Evolutionary conservation across 2,888 invertebrate species (phyloP).

Genomic region (Cryptus viduatorius): DNA sequence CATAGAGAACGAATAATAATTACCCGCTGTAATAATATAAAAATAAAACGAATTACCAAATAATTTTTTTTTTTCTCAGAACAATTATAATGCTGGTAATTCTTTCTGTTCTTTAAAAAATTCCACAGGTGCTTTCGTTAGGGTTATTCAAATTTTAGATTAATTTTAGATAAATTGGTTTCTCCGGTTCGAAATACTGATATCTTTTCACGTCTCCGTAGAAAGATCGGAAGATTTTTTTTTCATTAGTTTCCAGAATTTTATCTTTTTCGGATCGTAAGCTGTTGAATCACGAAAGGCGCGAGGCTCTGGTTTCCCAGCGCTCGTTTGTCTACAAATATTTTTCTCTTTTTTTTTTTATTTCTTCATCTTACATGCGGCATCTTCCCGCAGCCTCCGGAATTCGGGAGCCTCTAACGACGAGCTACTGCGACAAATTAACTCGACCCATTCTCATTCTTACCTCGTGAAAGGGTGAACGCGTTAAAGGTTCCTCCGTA

Average conservation of each 20-base stretch:
- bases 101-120: not conserved
- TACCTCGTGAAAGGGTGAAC: conserved; percentile 55
- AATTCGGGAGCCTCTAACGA: conserved; percentile 21
- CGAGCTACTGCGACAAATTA: conserved; percentile 12
- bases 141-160: conserved; percentile 6
- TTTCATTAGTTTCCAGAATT: conserved; percentile 45
- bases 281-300: conserved; percentile 26
- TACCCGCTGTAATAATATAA: not conserved
- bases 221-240: conserved; percentile 4
- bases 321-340: conserved; percentile 20
- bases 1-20: too few relatives aligned
- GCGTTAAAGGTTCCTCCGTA: conserved; percentile 62
- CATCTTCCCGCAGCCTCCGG: not conserved
- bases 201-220: not conserved
- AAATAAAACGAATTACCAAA: conserved; percentile 5
- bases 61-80: conserved; percentile 14
- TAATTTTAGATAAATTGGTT: conserved; percentile 7
- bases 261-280: conserved; percentile 42
- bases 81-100: conserved; percentile 31
- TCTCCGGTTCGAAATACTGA: not conserved
- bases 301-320: not conserved
- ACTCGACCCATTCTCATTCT: conserved; percentile 48
- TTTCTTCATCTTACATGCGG: not conserved
- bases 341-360: not conserved
- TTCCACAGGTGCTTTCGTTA: conserved; percentile 2